phyloP scores from a whole-genome alignment of 2,797 vertebrate species.

The Dryobates pubescens region DNA sequence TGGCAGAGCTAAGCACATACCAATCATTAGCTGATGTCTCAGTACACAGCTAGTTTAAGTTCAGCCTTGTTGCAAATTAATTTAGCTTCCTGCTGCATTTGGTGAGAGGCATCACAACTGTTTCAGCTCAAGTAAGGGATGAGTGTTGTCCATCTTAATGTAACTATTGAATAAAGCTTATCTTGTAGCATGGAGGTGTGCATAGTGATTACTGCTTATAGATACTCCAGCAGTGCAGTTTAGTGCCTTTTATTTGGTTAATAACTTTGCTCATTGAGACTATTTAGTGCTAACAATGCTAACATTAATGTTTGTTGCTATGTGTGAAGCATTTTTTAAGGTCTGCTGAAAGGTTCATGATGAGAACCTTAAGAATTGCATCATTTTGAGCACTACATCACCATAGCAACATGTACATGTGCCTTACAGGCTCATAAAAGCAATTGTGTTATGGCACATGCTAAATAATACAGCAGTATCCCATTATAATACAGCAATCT shows the following conservation, averaged over 20 bases:
- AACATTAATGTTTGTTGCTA: not conserved
- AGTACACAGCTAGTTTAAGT: not conserved
- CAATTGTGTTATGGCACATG: not conserved
- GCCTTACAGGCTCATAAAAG: constrained; percentile 22
- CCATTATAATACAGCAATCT: not conserved
- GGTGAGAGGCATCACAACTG: not conserved
- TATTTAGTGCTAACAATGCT: not conserved
- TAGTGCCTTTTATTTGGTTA: not conserved
- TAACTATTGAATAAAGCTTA: not conserved
- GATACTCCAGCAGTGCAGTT: not conserved
- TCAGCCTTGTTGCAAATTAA: not conserved
- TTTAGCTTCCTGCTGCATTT: not conserved
- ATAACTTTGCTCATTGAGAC: not conserved
- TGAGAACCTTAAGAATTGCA: constrained; percentile 5
- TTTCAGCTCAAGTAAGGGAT: not conserved
- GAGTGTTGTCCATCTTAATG: not conserved
- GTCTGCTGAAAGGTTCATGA: constrained; percentile 1
- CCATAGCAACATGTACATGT: constrained; percentile 54
- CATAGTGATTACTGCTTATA: not conserved
- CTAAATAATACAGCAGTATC: constrained; percentile 32
- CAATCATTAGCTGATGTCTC: not conserved
- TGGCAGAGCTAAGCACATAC: not conserved
- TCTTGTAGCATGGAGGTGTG: not conserved
- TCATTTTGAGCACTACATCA: constrained; percentile 26
- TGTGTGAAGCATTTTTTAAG: not conserved